Base-by-base conservation (phyloP, 2,797 vertebrate species). In the Vireo griseus region DNA sequence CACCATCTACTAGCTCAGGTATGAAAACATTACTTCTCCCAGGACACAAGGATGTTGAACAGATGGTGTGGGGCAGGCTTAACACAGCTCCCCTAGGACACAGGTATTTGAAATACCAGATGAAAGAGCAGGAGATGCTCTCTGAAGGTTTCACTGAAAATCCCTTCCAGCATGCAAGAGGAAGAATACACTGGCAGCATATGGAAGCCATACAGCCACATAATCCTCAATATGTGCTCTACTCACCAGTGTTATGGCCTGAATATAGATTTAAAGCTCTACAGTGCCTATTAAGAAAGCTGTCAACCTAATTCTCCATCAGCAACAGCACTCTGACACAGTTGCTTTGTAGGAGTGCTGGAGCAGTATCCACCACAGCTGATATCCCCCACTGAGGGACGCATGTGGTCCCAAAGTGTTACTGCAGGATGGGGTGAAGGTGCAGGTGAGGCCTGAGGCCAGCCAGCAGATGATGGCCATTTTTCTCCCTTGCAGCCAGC, bases 391-490 rank as follows among this genome's bases (percentile, higher is more conserved):
- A 47, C 16, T 18, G 10, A 62, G 35, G 20, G 33, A 24, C 39
- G 25, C 1, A 0, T 0, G 10, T 6, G 26, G 28, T n/a, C 39
- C 26, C 35, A 25, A 0, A 3, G 11, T 33, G 55, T 71, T 66
- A 11, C 15, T 50, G 26, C 25, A 69, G 51, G 44, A 37, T 4
- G 2, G 47, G 12, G 9, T 39, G 28, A 81, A 67, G 16, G 18
- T 21, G 5, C 39, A 86, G 54, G 35, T 2, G 11, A 48, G n/a
- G 21, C 39, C 16, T 3, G 3, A 65, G 44, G 37, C 31, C 28
- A 37, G 21, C 4, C 42, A 68, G 57, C 31, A 87, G 42, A 25
- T 8, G 13, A 0, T 73, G 59, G 67, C 47, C 42, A 83, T 77
- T 77, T 28, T 37, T 65, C 24, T 39, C 12, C 55, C 50, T 52